Evolutionary conservation across 2,888 invertebrate species (phyloP).

Genomic region (Teinopalpus imperialis): DNA sequence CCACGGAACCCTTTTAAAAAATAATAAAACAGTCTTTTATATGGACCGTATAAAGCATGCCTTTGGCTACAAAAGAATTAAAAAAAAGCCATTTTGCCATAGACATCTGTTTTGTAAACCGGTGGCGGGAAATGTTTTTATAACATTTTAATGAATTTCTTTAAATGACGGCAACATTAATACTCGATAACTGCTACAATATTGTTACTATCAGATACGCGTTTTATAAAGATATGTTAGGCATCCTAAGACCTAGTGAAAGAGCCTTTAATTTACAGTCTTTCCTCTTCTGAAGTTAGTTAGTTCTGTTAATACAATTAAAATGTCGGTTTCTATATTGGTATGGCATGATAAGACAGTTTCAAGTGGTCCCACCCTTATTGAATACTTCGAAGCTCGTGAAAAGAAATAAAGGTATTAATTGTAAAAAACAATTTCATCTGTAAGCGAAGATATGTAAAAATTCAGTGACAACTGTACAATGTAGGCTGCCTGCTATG

Average conservation of each 20-base stretch:
- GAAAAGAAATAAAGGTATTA: too few species aligned
- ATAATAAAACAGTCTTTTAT: slow-evolving; percentile 45
- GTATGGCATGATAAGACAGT: too few species aligned
- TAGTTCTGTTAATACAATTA: too few species aligned
- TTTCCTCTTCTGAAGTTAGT: too few species aligned
- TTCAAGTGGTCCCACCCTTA: too few species aligned
- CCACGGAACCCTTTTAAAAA: slow-evolving; percentile 58
- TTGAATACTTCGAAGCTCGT: too few species aligned
- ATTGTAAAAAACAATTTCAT: too few species aligned
- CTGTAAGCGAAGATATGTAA: too few species aligned
- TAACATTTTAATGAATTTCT: slow-evolving; percentile 22
- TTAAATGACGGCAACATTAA: slow-evolving; percentile 9
- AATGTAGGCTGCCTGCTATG: too few species aligned
- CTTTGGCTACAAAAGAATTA: slow-evolving; percentile 42
- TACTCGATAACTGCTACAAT: slow-evolving; percentile 12
- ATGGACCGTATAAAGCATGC: slow-evolving; percentile 36
- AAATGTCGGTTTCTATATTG: too few species aligned
- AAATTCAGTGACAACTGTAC: too few species aligned
- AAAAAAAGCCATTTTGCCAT: slow-evolving; percentile 27
- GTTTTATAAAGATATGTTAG: not conserved
- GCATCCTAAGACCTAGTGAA: not conserved
- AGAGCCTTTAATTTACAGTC: not conserved
- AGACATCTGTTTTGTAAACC: slow-evolving; percentile 28
- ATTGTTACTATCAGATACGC: not conserved
- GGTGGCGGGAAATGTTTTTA: slow-evolving; percentile 19